These are phyloP conservation scores for Tinea pellionella DNA, from an alignment of 2,888 invertebrate species.

Conservation along the genomic window DNA sequence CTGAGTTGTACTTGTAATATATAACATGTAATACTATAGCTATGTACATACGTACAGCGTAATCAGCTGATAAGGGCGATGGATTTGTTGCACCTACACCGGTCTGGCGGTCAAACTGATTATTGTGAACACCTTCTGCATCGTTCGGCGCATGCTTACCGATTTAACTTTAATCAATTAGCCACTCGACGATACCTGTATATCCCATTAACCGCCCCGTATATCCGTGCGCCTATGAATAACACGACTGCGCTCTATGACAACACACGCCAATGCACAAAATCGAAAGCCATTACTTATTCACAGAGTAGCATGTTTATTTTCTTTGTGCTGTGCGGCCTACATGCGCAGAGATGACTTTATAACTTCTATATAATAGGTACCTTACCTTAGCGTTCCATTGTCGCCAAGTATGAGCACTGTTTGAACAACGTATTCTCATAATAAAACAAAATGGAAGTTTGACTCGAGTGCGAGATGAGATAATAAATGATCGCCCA, in stretches of 20 bases:
- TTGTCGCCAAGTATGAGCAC: slow-evolving; percentile 45
- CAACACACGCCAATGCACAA: slow-evolving; percentile 44
- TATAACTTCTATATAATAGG: slow-evolving; percentile 23
- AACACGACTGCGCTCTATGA: slow-evolving; percentile 36
- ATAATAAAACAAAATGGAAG: slow-evolving; percentile 69
- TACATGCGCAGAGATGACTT: slow-evolving; percentile 56
- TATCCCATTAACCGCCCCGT: not conserved
- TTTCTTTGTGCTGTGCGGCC: slow-evolving; percentile 44
- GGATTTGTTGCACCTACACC: slow-evolving; percentile 7
- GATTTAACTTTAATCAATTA: slow-evolving; percentile 52
- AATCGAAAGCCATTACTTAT: slow-evolving; percentile 59
- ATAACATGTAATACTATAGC: not conserved
- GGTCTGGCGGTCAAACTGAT: not conserved
- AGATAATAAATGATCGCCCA: slow-evolving; percentile 53
- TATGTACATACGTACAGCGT: slow-evolving; percentile 16
- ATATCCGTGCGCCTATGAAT: slow-evolving; percentile 20
- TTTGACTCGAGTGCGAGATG: slow-evolving; percentile 54
- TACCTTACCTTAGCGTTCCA: slow-evolving; percentile 64
- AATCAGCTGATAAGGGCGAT: slow-evolving; percentile 59
- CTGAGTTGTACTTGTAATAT: not conserved
- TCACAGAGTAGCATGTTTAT: slow-evolving; percentile 55
- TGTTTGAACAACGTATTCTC: slow-evolving; percentile 61
- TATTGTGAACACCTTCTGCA: slow-evolving; percentile 20
- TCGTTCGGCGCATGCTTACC: slow-evolving; percentile 52
- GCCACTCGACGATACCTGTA: slow-evolving; percentile 20